Evolutionary conservation across 2,113 vertebrate genomes (phyloP).

Genomic region (Sorex araneus): DNA sequence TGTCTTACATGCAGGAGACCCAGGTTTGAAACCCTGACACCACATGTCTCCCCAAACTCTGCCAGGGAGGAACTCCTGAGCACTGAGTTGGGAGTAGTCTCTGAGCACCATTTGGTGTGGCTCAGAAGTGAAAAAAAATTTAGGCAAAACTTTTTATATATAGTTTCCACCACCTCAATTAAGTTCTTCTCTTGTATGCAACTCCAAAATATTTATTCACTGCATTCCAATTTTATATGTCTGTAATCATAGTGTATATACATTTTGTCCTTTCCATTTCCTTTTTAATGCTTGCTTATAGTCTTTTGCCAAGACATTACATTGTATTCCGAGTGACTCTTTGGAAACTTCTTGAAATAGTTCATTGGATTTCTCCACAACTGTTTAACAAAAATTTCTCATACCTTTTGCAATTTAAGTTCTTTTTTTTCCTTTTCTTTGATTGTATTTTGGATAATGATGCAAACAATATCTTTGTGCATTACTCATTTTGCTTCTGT

Average conservation of each 20-base stretch:
- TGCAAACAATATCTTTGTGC: not conserved
- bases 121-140: not conserved
- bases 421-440: not conserved
- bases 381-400: not conserved
- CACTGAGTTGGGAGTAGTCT: no score
- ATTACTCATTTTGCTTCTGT: not conserved
- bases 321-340: not conserved
- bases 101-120: no score
- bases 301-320: constrained; percentile 17
- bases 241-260: not conserved
- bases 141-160: constrained; percentile 37
- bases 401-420: not conserved
- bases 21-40: no score
- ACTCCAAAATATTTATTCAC: not conserved
- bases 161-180: not conserved
- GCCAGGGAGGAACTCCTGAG: no score
- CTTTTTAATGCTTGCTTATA: not conserved
- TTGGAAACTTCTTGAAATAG: not conserved
- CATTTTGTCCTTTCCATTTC: not conserved
- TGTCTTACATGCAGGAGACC: no score
- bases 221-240: not conserved
- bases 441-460: not conserved
- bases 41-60: no score
- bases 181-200: not conserved
- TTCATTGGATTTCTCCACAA: not conserved